Base-by-base conservation (phyloP, 2,888 invertebrate species). In the Pedicia rivosa region DNA sequence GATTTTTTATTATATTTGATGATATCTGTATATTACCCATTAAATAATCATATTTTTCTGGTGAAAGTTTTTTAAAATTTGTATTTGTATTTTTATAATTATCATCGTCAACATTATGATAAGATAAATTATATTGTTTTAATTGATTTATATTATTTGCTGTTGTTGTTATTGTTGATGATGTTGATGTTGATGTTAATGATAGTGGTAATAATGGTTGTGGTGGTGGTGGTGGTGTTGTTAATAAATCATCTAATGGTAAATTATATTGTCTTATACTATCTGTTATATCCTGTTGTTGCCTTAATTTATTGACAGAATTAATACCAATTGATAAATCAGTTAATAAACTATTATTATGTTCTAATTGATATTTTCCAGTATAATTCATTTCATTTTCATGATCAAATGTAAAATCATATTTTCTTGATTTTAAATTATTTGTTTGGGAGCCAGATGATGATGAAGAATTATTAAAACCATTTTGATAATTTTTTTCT, bases 41-140 rank as follows among this genome's bases (percentile, higher is more conserved):
- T 10, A 41, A 20, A 20, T 52, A 50, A 42, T 57, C 57, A 38
- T 53, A 56, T 25, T 54, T 56, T 34, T 58, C 55, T 5, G 55
- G 54, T 19, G 58, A 54, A 4, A 56, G 40, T 46, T 55, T 58
- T 54, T 57, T 57, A 52, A 59, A 57, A 54, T 55, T 52, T 13
- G 47, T 45, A 48, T 59, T 55, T n/a, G n/a, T n/a, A 37, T 48
- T 47, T 48, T 54, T 55, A 40, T 54, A 47, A 45, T 55, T 51
- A 44, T 54, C 53, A 39, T 56, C 56, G 42, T 48, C 15, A 25
- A 15, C 25, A 5, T 26, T 25, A 12, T 15, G 35, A 17, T 25
- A 25, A 16, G 16, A n/a, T 16, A 26, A 14, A n/a, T 16, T 13
- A 27, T 27, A 12, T 4, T 12, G 10, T 27, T 27, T 27, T 6